Percentiles rank a stretch among this genome's conserved stretches.
Conservation (phyloP, 2,888 invertebrate species). For the Tethea ocularis region DNA sequence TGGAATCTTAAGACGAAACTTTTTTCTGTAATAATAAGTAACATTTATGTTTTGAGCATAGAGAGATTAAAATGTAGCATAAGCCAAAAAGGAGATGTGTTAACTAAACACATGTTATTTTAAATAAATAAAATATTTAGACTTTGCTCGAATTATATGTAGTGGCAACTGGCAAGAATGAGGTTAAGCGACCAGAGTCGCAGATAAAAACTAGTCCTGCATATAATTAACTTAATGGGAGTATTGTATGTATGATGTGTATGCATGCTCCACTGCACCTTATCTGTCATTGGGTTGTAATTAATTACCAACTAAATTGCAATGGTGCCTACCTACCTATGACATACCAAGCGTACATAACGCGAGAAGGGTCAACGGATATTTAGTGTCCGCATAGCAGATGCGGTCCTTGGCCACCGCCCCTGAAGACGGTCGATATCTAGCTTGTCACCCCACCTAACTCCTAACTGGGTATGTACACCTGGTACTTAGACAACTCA, state of each 20-base stretch:
- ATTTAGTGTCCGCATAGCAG: conserved; percentile 81
- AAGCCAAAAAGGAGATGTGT: too few species aligned
- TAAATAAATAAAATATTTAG: neutral
- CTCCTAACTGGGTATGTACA: conserved; percentile 74
- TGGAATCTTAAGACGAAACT: too few species aligned
- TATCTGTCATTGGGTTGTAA: conserved; percentile 79
- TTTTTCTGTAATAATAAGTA: too few species aligned
- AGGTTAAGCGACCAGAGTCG: neutral
- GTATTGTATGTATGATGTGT: conserved; percentile 25
- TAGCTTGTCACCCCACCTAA: conserved; percentile 72
- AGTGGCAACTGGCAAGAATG: neutral
- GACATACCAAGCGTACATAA: conserved; percentile 62
- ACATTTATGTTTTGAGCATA: too few species aligned
- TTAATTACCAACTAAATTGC: conserved; percentile 77
- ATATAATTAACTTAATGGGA: conserved; percentile 28
- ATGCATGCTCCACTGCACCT: conserved; percentile 62
- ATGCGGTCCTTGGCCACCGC: conserved; percentile 80
- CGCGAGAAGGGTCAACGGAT: conserved; percentile 76
- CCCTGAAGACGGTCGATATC: conserved; percentile 81
- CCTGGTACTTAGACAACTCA: conserved; percentile 66
- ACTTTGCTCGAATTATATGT: neutral
- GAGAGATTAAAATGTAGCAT: too few species aligned
- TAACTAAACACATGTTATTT: neutral
- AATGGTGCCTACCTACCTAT: conserved; percentile 42
- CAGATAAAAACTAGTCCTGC: conserved; percentile 5